phyloP scores from a whole-genome alignment of 2,797 vertebrate genomes.

The Xiphophorus birchmanni region DNA sequence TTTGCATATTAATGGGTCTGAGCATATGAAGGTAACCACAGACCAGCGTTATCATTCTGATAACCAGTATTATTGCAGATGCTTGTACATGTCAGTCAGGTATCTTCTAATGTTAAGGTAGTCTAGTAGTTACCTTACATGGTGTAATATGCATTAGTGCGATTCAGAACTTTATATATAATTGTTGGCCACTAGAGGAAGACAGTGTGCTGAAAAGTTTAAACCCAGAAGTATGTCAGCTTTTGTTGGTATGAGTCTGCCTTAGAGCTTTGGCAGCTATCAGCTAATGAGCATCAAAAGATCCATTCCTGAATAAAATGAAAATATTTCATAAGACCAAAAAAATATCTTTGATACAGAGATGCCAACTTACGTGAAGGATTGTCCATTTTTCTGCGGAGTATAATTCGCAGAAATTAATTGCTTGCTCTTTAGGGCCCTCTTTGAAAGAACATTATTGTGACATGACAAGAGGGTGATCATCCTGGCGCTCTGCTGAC shows the following conservation, averaged over 20 bases:
- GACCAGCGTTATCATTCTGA: slow-evolving; percentile 58
- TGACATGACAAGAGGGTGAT: neutral
- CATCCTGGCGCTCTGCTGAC: neutral
- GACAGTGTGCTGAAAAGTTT: slow-evolving; percentile 31
- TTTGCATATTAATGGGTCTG: slow-evolving; percentile 74
- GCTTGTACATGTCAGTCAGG: slow-evolving; percentile 29
- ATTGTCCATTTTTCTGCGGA: neutral
- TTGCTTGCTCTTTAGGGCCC: neutral
- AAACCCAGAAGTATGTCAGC: neutral
- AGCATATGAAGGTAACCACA: slow-evolving; percentile 53
- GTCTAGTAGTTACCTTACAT: slow-evolving; percentile 3
- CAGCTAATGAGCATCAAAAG: neutral
- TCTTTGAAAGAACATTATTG: neutral
- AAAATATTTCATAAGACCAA: neutral
- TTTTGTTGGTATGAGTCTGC: neutral
- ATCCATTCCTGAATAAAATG: neutral
- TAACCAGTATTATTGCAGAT: slow-evolving; percentile 47
- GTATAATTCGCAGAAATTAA: too few relatives aligned
- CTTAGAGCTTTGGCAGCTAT: neutral
- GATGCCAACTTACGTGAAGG: neutral
- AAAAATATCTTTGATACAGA: neutral
- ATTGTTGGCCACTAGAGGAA: slow-evolving; percentile 59
- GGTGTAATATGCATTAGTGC: neutral
- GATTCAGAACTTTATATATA: slow-evolving; percentile 12
- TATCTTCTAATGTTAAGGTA: slow-evolving; percentile 4